A percentile compares a stretch with the other conserved stretches of the same genome.
These are phyloP conservation scores for Chlorodrepanis virens DNA, from an alignment of 2,113 vertebrate species.

Conservation along the genomic window DNA sequence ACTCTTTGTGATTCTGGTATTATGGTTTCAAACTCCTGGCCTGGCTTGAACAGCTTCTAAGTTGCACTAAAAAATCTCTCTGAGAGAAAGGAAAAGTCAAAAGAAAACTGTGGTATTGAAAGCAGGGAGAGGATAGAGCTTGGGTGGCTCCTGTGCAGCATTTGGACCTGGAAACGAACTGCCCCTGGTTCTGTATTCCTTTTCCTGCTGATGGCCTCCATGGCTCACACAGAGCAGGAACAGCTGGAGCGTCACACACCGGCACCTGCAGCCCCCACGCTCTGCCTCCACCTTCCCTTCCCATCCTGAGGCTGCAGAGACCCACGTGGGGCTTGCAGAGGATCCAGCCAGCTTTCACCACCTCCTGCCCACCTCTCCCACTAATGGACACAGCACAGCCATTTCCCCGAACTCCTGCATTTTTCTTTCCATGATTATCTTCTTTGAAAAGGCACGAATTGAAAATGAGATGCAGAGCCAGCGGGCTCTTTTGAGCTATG, in stretches of 20 bases:
- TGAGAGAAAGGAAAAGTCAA: not conserved
- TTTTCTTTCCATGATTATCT: constrained; percentile 19
- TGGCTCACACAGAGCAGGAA: not conserved
- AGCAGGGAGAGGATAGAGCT: not conserved
- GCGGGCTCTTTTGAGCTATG: constrained; percentile 23
- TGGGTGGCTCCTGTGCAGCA: not conserved
- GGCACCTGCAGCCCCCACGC: fast-evolving
- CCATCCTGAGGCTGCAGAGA: fast-evolving
- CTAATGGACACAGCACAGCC: not conserved
- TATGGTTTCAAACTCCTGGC: not conserved
- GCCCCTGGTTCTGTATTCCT: not conserved
- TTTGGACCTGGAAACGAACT: not conserved
- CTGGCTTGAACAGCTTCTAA: not conserved
- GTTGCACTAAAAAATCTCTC: not conserved
- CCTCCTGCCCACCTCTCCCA: not conserved
- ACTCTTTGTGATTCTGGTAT: not conserved
- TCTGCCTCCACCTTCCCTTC: fast-evolving
- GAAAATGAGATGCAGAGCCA: constrained; percentile 29
- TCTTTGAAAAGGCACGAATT: not conserved
- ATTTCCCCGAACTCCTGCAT: not conserved
- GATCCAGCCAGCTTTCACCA: not conserved
- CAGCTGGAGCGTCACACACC: not conserved
- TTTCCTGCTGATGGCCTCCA: fast-evolving
- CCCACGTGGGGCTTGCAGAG: not conserved
- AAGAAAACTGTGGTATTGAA: not conserved